Evolutionary conservation across 2,888 invertebrate species (phyloP), one percentile per base, ranked within the genome.

Genomic region (Cancer borealis): DNA sequence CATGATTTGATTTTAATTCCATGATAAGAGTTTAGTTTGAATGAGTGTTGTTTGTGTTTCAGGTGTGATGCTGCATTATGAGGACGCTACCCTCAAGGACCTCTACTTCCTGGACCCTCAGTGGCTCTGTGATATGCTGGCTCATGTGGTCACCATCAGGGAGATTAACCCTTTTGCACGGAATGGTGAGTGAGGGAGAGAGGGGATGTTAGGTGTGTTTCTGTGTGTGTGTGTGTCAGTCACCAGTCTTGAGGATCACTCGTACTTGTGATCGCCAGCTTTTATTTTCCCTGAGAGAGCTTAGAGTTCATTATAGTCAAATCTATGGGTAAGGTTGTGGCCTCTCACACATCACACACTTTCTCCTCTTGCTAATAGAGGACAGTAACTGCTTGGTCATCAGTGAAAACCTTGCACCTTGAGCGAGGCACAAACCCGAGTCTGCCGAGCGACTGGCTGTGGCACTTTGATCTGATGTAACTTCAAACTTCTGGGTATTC

Each of bases 71-170:
- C 97, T 99, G 1, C 99, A 99, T 96, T 99, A 99, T 96, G 99
- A 99, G 96, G 99, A 99, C 96, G 98, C 99, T 0, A 98, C 99
- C 0, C 97, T 99, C 2, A 98, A 98, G 96, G 99, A 99, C 97
- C 97, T 99, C 92, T 99, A 99, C 97, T 99, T 99, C 97, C 97
- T 99, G 88, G 98, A 99, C 96, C 99, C 99, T 0, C 99, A 99
- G 96, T 99, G 99, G 99, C 97, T 99, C 87, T 99, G 99, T 97
- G 99, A 99, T 96, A 98, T 99, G 97, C 96, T 99, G 79, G 99
- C 99, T 0, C 99, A 99, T 96, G 99, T 99, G 0, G 99, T 99
- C 66, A 99, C 99, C 0, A 98, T 99, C 39, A 97, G 99, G n/a
- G 99, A 99, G 97, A 98, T 99, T 96, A 99, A 99, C 97, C 99